Base-by-base conservation (phyloP, 2,888 invertebrate species). In the Spicauda simplicius region DNA sequence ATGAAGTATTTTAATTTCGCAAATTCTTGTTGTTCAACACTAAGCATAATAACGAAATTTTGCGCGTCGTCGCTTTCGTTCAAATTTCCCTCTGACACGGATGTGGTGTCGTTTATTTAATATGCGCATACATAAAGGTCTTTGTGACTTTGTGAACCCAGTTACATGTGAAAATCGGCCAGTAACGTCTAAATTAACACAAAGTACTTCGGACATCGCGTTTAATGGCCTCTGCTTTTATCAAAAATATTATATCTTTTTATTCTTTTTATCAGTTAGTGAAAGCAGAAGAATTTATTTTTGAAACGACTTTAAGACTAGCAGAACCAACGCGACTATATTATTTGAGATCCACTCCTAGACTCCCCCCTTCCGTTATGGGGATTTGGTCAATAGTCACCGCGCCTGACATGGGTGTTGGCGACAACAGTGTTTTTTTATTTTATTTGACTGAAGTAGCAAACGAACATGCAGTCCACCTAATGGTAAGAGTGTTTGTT, bases 51-150 rank as follows among this genome's bases (percentile, higher is more conserved):
- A 62, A 61, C 37, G 10, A 65, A 45, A 53, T 61, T 54, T 61
- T 50, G 30, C 63, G 30, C 72, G 72, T 72, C 72, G 73, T 69
- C 74, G 68, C 72, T 75, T 70, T 68, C 73, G 68, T 69, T 71
- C 76, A 77, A 77, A 80, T 79, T 82, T 80, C 74, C 72, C 69
- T 74, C 66, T 73, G 73, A 75, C 76, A 72, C 72, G 76, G 75
- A 78, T 77, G 76, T 77, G 73, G 74, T 73, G 74, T 75, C 75
- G 71, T 79, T 79, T 78, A 80, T 80, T 80, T 80, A 80, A 77
- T 80, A 84, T 81, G 82, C 82, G 77, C 83, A 82, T 82, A 81
- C 80, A 80, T 83, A 80, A 81, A 80, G 77, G 74, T 72, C 75
- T 78, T 78, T 80, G 76, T 74, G 70, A 75, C 75, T 78, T 78